Base-by-base conservation (phyloP, 1,140 invertebrate genomes). In the Panagrolaimus sp. region DNA sequence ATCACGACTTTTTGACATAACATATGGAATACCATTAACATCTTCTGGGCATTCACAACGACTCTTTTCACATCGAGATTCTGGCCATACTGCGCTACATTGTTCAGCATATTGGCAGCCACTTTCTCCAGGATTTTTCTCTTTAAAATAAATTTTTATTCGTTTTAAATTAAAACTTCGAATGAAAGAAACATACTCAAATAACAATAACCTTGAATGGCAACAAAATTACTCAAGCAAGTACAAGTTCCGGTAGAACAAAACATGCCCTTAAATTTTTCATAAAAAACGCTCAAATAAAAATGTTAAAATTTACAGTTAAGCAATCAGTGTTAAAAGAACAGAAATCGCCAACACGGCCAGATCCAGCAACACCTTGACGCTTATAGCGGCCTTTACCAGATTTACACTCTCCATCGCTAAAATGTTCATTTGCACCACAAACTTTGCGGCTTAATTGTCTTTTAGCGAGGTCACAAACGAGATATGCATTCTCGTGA, bases 191-290 rank as follows among this genome's bases (percentile, higher is more conserved):
- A 73, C 65, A 72, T 42, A 77, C 77, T 80, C 48, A 81, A 57
- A 53, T 81, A 81, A 63, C 79, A 81, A 67, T 81, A 81, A 31
- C 79, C 79, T 69, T 82, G 80, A 51, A 81, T 82, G 43, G 79
- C 79, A 8, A 81, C 79, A 62, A 81, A 81, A 64, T 81, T 81
- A 27, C 63, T 68, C n/a, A 81, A 67, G 67, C 79, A 81, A 14
- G 78, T 82, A 62, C 79, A 81, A 11, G 76, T 78, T 38, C 79
- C 79, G n/a, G 78, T 79, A 11, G 78, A 82, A 64, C 79, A 81
- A 69, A 82, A 81, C 79, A 81, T 81, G 20, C 78, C 78, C 79
- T 81, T 27, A 67, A 70, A 65, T 44, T 31, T n/a, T 46, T 20
- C 73, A 14, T 42, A 25, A 57, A 23, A 2, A n/a, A 16, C 20